phyloP scores from a whole-genome alignment of 2,797 vertebrate species.

The Moxostoma hubbsi region DNA sequence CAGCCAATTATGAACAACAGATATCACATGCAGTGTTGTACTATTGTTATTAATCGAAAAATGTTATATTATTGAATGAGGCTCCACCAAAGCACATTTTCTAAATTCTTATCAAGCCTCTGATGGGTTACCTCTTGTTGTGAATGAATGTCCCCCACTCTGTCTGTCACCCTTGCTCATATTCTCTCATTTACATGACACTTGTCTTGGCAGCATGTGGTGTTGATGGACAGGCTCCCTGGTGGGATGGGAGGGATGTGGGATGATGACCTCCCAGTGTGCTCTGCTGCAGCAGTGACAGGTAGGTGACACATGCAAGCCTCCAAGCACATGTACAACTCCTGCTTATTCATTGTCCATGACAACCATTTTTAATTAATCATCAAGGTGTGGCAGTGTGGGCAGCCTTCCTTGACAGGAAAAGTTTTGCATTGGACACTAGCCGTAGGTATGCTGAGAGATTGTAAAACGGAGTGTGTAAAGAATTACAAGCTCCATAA shows the following conservation, averaged over 20 bases:
- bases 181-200: slow-evolving; percentile 52
- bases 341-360: slow-evolving; percentile 50
- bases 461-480: not conserved
- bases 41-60: too few species aligned
- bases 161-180: slow-evolving; percentile 23
- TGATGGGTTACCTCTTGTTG: not conserved
- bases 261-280: slow-evolving; percentile 60
- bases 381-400: slow-evolving; percentile 47
- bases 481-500: not conserved
- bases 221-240: slow-evolving; percentile 58
- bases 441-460: not conserved
- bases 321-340: slow-evolving; percentile 53
- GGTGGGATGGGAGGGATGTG: slow-evolving; percentile 46
- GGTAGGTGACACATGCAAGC: slow-evolving; percentile 59
- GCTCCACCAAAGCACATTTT: not conserved
- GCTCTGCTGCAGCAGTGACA: slow-evolving; percentile 52
- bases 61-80: too few species aligned
- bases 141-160: slow-evolving; percentile 69
- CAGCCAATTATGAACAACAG: too few species aligned
- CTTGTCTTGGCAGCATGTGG: slow-evolving; percentile 55
- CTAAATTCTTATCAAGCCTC: not conserved
- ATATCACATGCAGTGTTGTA: too few species aligned
- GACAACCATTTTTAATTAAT: slow-evolving; percentile 58
- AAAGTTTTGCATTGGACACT: slow-evolving; percentile 33
- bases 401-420: slow-evolving; percentile 37